Conservation (phyloP, 2,888 invertebrate genomes). For the Lottia scabra region DNA sequence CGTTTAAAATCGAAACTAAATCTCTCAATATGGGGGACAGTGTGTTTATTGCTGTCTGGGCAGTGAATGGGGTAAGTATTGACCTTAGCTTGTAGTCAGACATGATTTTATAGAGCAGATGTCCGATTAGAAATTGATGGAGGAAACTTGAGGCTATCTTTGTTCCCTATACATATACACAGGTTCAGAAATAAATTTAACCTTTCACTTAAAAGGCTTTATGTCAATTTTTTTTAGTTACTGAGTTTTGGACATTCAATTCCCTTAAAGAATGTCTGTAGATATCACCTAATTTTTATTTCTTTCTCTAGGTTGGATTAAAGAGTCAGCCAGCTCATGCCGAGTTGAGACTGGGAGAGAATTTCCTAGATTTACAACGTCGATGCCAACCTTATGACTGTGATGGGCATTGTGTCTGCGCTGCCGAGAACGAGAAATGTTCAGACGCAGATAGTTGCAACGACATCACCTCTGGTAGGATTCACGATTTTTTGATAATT, state of each 20-base stretch:
- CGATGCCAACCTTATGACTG: background rate
- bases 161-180: too few relatives aligned
- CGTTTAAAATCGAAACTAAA: constrained; percentile 20
- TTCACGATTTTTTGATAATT: background rate
- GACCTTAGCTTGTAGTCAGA: background rate
- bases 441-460: background rate
- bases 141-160: too few relatives aligned
- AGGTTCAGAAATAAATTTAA: too few relatives aligned
- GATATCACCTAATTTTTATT: background rate
- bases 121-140: too few relatives aligned
- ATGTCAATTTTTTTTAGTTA: too few relatives aligned
- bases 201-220: too few relatives aligned
- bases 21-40: constrained; percentile 1
- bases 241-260: too few relatives aligned
- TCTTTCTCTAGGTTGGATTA: background rate
- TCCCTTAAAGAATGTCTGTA: background rate
- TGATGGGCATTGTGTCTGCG: background rate
- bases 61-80: constrained; percentile 27
- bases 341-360: background rate
- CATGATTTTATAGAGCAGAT: too few relatives aligned
- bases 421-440: background rate
- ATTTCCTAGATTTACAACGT: background rate
- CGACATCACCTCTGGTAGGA: background rate
- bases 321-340: background rate
- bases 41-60: constrained; percentile 28